phyloP scores from a whole-genome alignment of 2,888 invertebrate species.

The Nomada flava region DNA sequence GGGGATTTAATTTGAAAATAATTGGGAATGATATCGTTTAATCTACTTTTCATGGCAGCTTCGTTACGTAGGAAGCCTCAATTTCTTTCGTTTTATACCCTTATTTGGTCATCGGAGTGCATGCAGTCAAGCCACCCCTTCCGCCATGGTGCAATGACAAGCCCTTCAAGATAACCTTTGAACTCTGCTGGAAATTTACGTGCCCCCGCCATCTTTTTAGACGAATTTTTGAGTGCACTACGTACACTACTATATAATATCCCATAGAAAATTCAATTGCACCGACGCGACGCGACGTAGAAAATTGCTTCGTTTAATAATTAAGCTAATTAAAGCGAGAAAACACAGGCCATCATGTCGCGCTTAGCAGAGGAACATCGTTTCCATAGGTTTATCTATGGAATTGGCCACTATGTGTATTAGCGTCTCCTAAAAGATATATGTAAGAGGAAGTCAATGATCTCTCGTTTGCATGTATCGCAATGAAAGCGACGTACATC shows the following conservation, averaged over 20 bases:
- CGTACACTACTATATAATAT: not conserved
- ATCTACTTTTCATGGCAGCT: no score
- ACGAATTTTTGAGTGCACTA: no score
- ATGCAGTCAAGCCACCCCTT: no score
- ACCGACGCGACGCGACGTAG: not conserved
- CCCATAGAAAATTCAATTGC: not conserved
- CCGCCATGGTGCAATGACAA: no score
- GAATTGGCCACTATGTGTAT: slow-evolving; percentile 15
- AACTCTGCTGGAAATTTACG: no score
- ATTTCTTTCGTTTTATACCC: no score
- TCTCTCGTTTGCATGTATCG: slow-evolving; percentile 25
- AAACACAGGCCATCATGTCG: slow-evolving; percentile 19
- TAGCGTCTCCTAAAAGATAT: slow-evolving; percentile 47
- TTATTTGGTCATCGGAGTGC: no score
- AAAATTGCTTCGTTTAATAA: slow-evolving; percentile 33
- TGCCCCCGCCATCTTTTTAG: no score
- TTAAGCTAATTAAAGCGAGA: slow-evolving; percentile 30
- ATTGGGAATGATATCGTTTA: no score
- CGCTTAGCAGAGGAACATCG: slow-evolving; percentile 17
- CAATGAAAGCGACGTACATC: slow-evolving; percentile 39
- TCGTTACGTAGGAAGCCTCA: no score
- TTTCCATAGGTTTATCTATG: slow-evolving; percentile 29
- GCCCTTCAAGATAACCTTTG: no score
- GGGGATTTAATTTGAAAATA: no score
- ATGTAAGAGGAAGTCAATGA: slow-evolving; percentile 35